These are phyloP conservation scores for Drosophila pectinifera DNA, from an alignment of 1,140 invertebrate genomes.

Conservation along the genomic window DNA sequence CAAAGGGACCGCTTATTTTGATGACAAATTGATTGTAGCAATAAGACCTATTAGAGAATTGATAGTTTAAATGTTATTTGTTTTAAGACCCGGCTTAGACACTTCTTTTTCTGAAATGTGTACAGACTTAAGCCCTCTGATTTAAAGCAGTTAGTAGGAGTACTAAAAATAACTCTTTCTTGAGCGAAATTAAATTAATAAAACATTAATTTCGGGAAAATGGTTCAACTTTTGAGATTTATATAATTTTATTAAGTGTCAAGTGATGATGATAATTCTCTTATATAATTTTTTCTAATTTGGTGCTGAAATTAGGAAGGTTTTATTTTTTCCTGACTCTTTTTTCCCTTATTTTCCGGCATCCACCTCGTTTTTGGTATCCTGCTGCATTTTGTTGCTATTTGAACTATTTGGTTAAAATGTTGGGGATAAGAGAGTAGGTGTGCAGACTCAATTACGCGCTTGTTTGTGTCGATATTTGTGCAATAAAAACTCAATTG, in stretches of 20 bases:
- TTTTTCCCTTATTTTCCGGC: slow-evolving; percentile 54
- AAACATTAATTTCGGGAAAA: no score
- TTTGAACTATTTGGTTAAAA: slow-evolving; percentile 41
- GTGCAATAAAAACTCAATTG: slow-evolving; percentile 70
- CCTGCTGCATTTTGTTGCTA: slow-evolving; percentile 58
- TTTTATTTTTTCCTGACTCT: slow-evolving; percentile 31
- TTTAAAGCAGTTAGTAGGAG: no score
- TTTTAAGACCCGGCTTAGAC: no score
- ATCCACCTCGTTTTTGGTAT: slow-evolving; percentile 64
- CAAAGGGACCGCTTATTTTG: slow-evolving; percentile 3
- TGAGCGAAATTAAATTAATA: no score
- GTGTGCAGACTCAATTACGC: slow-evolving; percentile 69
- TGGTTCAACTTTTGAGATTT: no score
- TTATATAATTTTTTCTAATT: neutral
- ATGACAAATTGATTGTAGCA: slow-evolving; percentile 4
- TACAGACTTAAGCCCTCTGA: no score
- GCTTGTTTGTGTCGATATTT: slow-evolving; percentile 68
- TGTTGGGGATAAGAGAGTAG: neutral
- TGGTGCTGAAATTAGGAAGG: no score
- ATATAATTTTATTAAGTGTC: no score
- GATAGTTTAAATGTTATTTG: neutral
- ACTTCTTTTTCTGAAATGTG: no score
- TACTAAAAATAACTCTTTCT: no score
- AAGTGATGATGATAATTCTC: no score
- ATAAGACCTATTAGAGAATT: neutral